Conservation (phyloP, 2,113 vertebrate species). For the Oenanthe oenanthe region DNA sequence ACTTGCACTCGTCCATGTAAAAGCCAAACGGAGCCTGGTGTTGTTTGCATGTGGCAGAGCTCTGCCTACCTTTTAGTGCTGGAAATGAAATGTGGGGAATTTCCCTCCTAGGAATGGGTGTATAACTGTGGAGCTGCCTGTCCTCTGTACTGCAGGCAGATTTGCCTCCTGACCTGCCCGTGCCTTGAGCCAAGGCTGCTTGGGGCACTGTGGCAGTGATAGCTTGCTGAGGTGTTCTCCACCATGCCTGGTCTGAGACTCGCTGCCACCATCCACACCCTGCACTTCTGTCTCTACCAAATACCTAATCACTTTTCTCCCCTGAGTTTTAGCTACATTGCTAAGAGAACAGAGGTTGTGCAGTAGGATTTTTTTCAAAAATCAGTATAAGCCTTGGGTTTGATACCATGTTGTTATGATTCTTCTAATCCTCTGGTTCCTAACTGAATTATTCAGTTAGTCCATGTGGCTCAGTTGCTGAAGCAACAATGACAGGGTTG, state of each 20-base stretch:
- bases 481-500: background rate
- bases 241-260: background rate
- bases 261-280: rapidly evolving
- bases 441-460: background rate
- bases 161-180: background rate
- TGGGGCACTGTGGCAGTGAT: rapidly evolving
- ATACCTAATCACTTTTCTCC: background rate
- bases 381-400: background rate
- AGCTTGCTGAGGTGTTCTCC: background rate
- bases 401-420: background rate
- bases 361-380: background rate
- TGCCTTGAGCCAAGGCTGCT: background rate
- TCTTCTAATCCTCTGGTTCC: background rate
- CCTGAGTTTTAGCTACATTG: background rate
- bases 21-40: background rate
- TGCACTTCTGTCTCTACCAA: background rate
- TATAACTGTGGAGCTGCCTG: background rate
- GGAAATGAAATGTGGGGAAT: background rate
- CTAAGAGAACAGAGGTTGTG: background rate
- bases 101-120: background rate
- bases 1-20: rapidly evolving
- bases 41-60: background rate
- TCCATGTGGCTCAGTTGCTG: background rate
- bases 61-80: background rate
- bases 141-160: rapidly evolving